A percentile compares a stretch with the other conserved stretches of the same genome.
Conservation (phyloP, 2,888 invertebrate genomes). For the Macropis europaea region DNA sequence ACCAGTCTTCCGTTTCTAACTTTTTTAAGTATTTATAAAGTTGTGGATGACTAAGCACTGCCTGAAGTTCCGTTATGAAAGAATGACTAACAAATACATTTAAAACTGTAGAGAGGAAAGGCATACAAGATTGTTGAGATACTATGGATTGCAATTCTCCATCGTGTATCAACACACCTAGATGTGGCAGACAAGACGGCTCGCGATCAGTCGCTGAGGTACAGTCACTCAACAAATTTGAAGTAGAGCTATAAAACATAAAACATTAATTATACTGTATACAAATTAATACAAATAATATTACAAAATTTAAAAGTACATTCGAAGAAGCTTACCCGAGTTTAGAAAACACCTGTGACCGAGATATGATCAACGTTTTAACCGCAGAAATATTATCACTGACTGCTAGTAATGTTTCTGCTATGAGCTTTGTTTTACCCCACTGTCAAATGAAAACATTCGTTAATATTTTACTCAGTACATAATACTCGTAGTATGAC, state of each 20-base stretch:
- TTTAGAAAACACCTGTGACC: constrained; percentile 63
- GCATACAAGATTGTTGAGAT: constrained; percentile 79
- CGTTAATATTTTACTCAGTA: neutral
- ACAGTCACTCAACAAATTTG: constrained; percentile 80
- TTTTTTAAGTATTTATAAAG: constrained; percentile 69
- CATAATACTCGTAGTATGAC: neutral
- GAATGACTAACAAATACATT: constrained; percentile 56
- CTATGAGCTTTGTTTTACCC: constrained; percentile 70
- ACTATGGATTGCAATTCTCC: constrained; percentile 81
- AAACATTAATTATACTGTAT: neutral
- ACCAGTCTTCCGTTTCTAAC: constrained; percentile 69
- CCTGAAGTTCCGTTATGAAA: constrained; percentile 53
- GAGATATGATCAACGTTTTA: constrained; percentile 61
- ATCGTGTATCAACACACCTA: constrained; percentile 79
- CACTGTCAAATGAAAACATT: constrained; percentile 60
- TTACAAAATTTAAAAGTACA: neutral
- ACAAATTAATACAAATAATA: neutral
- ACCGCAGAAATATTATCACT: constrained; percentile 60
- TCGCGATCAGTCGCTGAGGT: constrained; percentile 76
- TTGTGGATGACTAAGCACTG: constrained; percentile 56
- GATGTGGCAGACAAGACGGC: constrained; percentile 80
- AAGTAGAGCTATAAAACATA: constrained; percentile 75
- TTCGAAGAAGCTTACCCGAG: constrained; percentile 63
- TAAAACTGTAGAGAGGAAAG: constrained; percentile 77
- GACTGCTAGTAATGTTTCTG: constrained; percentile 64